Conservation (phyloP, 2,113 vertebrate species). For the Peromyscus polionotus region DNA sequence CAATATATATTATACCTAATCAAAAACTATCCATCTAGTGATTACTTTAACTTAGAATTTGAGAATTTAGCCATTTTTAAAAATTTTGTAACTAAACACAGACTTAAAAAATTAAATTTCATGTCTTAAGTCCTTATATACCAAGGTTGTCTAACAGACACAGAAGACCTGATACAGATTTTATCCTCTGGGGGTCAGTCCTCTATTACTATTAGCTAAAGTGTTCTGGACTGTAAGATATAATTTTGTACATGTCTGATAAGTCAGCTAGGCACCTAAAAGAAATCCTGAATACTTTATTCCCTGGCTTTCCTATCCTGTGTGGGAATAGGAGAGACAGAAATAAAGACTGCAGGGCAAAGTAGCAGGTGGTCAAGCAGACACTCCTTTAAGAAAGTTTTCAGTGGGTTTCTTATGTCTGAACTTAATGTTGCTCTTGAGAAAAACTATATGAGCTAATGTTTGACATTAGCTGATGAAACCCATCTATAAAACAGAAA, state of each 20-base stretch:
- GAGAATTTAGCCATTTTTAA: background rate
- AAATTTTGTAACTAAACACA: background rate
- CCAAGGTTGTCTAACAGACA: background rate
- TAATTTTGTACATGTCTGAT: background rate
- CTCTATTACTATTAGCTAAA: background rate
- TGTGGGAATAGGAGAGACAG: background rate
- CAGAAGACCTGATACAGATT: background rate
- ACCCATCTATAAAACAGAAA: conserved; percentile 60
- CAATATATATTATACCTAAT: background rate
- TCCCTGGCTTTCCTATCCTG: background rate
- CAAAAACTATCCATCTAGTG: background rate
- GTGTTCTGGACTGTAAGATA: background rate
- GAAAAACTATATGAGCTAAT: conserved; percentile 62
- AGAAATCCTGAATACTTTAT: background rate
- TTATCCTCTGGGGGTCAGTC: too few species aligned
- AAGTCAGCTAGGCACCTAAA: background rate
- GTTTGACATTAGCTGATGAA: conserved; percentile 61
- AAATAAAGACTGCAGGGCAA: background rate
- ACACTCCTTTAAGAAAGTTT: background rate
- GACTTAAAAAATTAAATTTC: background rate
- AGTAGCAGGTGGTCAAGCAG: background rate
- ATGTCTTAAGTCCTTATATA: background rate
- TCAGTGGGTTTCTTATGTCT: conserved; percentile 45
- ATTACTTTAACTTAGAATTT: background rate
- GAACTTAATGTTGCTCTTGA: conserved; percentile 36